These are phyloP conservation scores for Lasioglossum albipes DNA, from an alignment of 1,140 invertebrate genomes.

Conservation along the genomic window DNA sequence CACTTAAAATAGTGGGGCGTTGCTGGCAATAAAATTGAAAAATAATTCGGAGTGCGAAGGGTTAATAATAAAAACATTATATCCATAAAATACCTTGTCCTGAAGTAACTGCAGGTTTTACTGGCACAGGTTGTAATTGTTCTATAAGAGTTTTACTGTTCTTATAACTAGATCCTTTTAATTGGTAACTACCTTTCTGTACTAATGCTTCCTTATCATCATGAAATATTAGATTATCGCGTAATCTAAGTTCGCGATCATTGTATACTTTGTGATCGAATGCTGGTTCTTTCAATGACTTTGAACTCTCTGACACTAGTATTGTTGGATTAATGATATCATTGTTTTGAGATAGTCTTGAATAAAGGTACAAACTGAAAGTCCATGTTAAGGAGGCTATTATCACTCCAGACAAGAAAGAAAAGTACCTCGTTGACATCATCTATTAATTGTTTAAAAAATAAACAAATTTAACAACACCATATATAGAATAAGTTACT, in stretches of 20 bases:
- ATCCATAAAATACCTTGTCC: conserved; percentile 69
- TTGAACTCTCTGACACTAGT: conserved; percentile 55
- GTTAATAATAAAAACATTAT: background rate
- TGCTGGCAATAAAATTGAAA: too few species aligned
- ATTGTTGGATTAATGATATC: conserved; percentile 70
- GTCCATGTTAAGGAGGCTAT: conserved; percentile 85
- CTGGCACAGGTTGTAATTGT: conserved; percentile 75
- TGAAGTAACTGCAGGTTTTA: conserved; percentile 69
- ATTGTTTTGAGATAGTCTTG: conserved; percentile 73
- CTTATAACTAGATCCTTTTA: conserved; percentile 64
- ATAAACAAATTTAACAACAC: background rate
- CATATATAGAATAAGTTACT: background rate
- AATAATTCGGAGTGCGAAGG: too few species aligned
- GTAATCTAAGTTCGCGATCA: conserved; percentile 64
- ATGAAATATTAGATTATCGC: conserved; percentile 55
- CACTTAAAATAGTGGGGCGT: too few species aligned
- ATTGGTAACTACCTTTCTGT: conserved; percentile 47
- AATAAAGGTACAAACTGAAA: conserved; percentile 84
- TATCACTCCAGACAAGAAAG: conserved; percentile 83
- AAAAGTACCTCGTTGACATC: conserved; percentile 78
- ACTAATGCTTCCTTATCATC: conserved; percentile 20
- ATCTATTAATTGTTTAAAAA: conserved; percentile 60
- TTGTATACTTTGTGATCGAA: conserved; percentile 59
- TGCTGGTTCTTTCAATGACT: conserved; percentile 60
- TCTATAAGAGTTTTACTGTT: conserved; percentile 78